phyloP scores from a whole-genome alignment of 2,888 invertebrate genomes.

The Andrena praecox region DNA sequence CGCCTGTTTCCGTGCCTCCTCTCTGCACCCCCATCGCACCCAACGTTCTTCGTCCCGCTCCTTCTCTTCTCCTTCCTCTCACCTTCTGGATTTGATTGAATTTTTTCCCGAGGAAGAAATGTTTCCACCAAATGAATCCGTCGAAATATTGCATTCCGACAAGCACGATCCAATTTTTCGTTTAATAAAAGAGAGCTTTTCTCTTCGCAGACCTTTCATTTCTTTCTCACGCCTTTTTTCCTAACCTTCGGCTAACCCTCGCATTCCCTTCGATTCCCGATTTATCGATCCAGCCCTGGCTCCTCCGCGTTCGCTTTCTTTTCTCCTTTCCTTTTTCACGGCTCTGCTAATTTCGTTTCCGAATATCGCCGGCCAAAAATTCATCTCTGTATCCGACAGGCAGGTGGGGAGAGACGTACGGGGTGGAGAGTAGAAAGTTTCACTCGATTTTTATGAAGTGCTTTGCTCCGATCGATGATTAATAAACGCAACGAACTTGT shows the following conservation, averaged over 20 bases:
- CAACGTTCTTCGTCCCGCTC: not conserved
- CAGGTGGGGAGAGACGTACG: too few species aligned
- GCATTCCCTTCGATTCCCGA: conserved; percentile 45
- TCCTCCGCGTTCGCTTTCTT: not conserved
- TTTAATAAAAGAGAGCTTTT: conserved; percentile 83
- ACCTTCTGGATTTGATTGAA: conserved; percentile 82
- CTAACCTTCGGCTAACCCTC: conserved; percentile 49
- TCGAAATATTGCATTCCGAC: conserved; percentile 85
- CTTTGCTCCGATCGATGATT: not conserved
- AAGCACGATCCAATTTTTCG: conserved; percentile 83
- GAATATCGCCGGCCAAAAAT: not conserved
- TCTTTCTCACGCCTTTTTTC: conserved; percentile 56
- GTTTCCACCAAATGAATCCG: conserved; percentile 85
- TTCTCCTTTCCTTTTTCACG: not conserved
- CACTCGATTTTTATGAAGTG: not conserved
- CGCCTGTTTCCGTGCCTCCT: conserved; percentile 51
- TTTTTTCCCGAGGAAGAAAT: conserved; percentile 84
- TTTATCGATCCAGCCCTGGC: conserved; percentile 35
- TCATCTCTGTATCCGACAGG: not conserved
- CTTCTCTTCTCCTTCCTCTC: conserved; percentile 58
- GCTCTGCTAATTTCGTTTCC: conserved; percentile 18
- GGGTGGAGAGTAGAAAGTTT: not conserved
- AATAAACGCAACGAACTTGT: not conserved
- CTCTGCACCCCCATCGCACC: conserved; percentile 22
- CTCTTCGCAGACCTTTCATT: conserved; percentile 61